A percentile compares a stretch with the other conserved stretches of the same genome.
Conservation (phyloP, 2,113 vertebrate genomes). For the Ranitomeya imitator region DNA sequence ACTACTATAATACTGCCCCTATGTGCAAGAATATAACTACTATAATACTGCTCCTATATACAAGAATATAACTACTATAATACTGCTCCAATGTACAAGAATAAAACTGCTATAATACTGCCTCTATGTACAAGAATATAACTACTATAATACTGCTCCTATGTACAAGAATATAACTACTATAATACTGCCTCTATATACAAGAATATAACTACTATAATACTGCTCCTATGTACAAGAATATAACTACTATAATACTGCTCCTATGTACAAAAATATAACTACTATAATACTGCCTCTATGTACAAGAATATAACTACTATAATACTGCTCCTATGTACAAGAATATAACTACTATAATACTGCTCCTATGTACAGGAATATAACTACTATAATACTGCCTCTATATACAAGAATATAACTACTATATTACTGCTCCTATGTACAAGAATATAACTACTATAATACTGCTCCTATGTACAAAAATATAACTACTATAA, state of each 20-base stretch:
- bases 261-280: not conserved
- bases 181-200: not conserved
- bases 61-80: slow-evolving; percentile 7
- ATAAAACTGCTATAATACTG: slow-evolving; percentile 6
- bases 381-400: not conserved
- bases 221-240: not conserved
- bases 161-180: slow-evolving; percentile 3
- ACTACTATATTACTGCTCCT: too few relatives aligned
- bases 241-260: not conserved
- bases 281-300: not conserved
- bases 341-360: not conserved
- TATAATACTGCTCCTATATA: too few relatives aligned
- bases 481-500: too few relatives aligned
- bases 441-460: not conserved
- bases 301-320: not conserved
- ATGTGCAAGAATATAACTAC: not conserved
- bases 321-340: not conserved
- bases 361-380: not conserved
- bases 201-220: not conserved
- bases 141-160: not conserved
- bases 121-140: not conserved
- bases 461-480: too few relatives aligned
- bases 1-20: not conserved
- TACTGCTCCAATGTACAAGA: not conserved
- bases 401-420: not conserved